Conservation (phyloP, 2,888 invertebrate species). For the Salpingus planirostris region DNA sequence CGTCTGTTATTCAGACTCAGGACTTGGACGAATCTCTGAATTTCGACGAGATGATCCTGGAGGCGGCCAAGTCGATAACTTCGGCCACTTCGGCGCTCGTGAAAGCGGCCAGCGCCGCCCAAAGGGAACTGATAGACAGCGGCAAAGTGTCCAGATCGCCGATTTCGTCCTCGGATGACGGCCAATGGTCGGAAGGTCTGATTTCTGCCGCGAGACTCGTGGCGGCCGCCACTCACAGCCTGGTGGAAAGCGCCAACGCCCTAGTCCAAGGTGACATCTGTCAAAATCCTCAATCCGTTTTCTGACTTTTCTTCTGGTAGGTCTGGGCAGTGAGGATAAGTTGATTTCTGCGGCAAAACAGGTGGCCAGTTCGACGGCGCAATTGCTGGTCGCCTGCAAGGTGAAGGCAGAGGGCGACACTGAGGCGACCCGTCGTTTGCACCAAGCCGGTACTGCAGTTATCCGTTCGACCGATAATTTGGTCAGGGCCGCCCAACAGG, state of each 20-base stretch:
- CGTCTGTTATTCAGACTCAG: constrained; percentile 45
- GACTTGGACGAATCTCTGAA: constrained; percentile 88
- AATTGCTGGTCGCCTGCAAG: constrained; percentile 95
- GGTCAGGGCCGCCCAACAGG: constrained; percentile 88
- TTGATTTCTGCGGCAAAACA: constrained; percentile 93
- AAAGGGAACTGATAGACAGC: constrained; percentile 85
- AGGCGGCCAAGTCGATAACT: constrained; percentile 96
- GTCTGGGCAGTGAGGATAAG: constrained; percentile 84
- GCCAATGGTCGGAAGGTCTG: constrained; percentile 96
- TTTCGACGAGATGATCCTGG: constrained; percentile 98
- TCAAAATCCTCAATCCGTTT: too few relatives aligned
- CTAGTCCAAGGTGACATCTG: constrained; percentile 68
- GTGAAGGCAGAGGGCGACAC: constrained; percentile 97
- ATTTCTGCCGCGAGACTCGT: constrained; percentile 92
- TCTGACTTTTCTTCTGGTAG: too few relatives aligned
- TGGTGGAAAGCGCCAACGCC: constrained; percentile 97
- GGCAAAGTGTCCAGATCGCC: constrained; percentile 83
- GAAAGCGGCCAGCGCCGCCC: constrained; percentile 93
- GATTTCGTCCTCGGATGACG: constrained; percentile 82
- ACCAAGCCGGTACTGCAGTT: constrained; percentile 92
- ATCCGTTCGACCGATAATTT: constrained; percentile 96
- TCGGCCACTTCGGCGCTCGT: constrained; percentile 95
- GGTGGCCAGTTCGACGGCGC: constrained; percentile 96
- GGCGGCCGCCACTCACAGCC: constrained; percentile 93
- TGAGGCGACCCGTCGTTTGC: constrained; percentile 82